Evolutionary conservation across 1,140 invertebrate species (phyloP).

Genomic region (Anastrepha ludens): DNA sequence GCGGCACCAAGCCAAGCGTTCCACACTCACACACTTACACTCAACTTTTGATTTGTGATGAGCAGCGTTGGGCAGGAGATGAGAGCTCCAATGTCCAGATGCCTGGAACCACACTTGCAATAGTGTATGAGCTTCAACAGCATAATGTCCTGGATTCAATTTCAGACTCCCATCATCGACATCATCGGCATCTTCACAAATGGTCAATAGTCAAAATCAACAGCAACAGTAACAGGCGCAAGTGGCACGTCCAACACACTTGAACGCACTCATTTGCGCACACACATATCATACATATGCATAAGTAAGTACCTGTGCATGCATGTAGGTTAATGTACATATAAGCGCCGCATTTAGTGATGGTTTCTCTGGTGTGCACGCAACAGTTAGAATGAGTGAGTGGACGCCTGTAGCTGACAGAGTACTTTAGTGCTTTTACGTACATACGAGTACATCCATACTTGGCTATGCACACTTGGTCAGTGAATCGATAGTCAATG

Average conservation of each 20-base stretch:
- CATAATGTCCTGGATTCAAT: not conserved
- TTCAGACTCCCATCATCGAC: not conserved
- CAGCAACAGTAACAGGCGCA: not conserved
- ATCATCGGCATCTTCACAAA: not conserved
- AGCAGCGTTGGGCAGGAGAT: not conserved
- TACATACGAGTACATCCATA: not conserved
- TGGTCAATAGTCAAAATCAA: conserved; percentile 32
- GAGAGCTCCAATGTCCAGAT: not conserved
- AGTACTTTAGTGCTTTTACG: not conserved
- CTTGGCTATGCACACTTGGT: not conserved
- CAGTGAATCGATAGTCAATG: too few relatives aligned
- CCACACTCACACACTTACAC: too few relatives aligned
- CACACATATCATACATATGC: not conserved
- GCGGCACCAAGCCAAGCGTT: too few relatives aligned
- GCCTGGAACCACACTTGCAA: not conserved
- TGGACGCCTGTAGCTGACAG: not conserved
- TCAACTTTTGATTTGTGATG: conserved; percentile 8
- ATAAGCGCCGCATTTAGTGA: not conserved
- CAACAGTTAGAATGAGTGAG: conserved; percentile 5
- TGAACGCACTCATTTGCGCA: not conserved
- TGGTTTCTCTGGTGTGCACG: not conserved
- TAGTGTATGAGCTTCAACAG: not conserved
- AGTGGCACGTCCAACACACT: not conserved
- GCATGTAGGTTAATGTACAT: not conserved
- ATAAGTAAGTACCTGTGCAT: not conserved